phyloP scores from a whole-genome alignment of 2,797 vertebrate genomes.

The Dendrocincla tyrannina region DNA sequence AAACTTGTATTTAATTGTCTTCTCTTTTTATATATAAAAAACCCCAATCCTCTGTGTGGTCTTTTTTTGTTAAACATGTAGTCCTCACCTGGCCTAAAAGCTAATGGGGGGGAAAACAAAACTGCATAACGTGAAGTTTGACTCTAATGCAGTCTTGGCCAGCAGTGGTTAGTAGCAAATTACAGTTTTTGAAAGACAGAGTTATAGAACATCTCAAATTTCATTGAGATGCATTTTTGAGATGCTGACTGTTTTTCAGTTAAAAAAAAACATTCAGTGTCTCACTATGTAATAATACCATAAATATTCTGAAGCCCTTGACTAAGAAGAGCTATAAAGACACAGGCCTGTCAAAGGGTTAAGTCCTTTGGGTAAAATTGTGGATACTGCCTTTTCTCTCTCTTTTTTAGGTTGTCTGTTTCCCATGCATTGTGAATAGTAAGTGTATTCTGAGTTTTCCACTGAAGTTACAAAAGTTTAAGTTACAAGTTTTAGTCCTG shows the following conservation, averaged over 20 bases:
- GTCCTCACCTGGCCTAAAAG: background rate
- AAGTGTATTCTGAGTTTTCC: background rate
- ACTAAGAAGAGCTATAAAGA: background rate
- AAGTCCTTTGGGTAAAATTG: background rate
- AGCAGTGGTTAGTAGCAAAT: background rate
- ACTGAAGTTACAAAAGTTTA: background rate
- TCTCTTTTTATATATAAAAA: background rate
- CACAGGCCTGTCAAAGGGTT: background rate
- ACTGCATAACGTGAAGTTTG: background rate
- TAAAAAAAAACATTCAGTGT: background rate
- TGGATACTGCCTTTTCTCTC: background rate
- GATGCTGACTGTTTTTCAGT: background rate
- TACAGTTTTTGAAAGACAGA: background rate
- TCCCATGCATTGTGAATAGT: background rate
- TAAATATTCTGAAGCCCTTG: background rate
- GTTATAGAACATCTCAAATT: background rate
- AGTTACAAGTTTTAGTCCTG: background rate
- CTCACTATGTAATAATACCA: background rate
- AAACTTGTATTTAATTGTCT: slow-evolving; percentile 23
- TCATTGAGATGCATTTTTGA: background rate
- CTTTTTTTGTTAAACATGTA: background rate
- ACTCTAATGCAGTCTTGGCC: background rate
- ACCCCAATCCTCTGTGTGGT: background rate
- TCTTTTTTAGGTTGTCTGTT: background rate
- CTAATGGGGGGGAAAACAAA: background rate